A percentile compares a stretch with the other conserved stretches of the same genome.
phyloP scores from a whole-genome alignment of 1,140 invertebrate genomes.

The Tribolium castaneum region DNA sequence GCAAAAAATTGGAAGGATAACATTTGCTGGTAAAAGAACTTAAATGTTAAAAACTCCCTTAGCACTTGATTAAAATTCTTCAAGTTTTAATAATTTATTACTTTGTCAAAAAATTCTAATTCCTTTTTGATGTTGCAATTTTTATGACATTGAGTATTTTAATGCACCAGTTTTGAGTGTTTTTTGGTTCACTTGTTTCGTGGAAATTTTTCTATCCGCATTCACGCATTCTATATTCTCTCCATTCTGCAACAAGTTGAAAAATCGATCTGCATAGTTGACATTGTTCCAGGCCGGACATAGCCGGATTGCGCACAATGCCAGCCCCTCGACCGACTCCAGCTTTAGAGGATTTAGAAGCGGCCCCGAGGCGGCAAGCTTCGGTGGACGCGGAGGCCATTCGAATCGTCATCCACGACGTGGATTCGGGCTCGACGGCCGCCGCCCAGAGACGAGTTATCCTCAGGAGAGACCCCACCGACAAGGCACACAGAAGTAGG shows the following conservation, averaged over 20 bases:
- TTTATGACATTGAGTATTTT: too few relatives aligned
- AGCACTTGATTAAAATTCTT: too few relatives aligned
- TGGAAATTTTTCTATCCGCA: neutral
- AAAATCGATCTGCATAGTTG: slow-evolving; percentile 6
- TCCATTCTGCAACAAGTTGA: slow-evolving; percentile 12
- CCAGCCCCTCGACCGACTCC: slow-evolving; percentile 68
- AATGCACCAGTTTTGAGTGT: too few relatives aligned
- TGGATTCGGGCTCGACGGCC: slow-evolving; percentile 77
- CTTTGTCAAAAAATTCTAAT: too few relatives aligned
- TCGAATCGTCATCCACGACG: slow-evolving; percentile 92
- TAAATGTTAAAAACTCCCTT: too few relatives aligned
- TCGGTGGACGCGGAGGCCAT: slow-evolving; percentile 91
- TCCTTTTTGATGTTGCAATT: too few relatives aligned
- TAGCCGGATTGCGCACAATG: slow-evolving; percentile 73
- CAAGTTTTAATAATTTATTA: too few relatives aligned
- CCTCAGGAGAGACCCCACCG: slow-evolving; percentile 80
- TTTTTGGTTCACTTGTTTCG: neutral
- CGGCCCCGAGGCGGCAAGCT: slow-evolving; percentile 77
- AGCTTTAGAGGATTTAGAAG: slow-evolving; percentile 69
- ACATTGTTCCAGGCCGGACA: slow-evolving; percentile 73
- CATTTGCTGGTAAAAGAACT: too few relatives aligned
- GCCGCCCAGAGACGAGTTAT: slow-evolving; percentile 78
- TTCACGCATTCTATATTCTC: neutral
- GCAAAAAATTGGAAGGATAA: too few relatives aligned
- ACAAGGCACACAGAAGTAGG: slow-evolving; percentile 89